A percentile compares a stretch with the other conserved stretches of the same genome.
These are phyloP conservation scores for Drosophila sp. DNA, from an alignment of 1,140 invertebrate genomes.

Conservation along the genomic window DNA sequence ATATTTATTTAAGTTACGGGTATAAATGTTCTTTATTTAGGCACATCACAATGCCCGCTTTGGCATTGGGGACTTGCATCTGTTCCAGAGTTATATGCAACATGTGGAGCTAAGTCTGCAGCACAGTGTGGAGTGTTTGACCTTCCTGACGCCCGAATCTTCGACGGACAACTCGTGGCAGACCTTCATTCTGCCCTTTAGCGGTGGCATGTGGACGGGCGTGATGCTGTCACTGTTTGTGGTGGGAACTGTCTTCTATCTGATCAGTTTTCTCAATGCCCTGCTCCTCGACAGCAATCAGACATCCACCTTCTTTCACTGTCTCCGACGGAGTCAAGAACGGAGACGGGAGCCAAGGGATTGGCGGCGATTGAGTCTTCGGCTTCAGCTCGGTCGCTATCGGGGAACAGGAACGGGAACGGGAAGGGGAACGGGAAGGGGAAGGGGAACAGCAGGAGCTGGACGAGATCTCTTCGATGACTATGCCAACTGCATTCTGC, in stretches of 20 bases:
- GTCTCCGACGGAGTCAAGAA: slow-evolving; percentile 20
- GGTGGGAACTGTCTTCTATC: slow-evolving; percentile 72
- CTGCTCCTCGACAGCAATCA: slow-evolving; percentile 21
- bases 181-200: slow-evolving; percentile 92
- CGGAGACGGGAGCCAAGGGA: neutral
- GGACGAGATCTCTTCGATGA: slow-evolving; percentile 88
- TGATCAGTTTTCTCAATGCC: slow-evolving; percentile 73
- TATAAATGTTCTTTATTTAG: too few species aligned
- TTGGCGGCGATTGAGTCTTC: slow-evolving; percentile 57
- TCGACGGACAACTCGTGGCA: slow-evolving; percentile 92
- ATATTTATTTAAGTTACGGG: too few species aligned
- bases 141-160: slow-evolving; percentile 92
- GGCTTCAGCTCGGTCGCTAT: slow-evolving; percentile 53
- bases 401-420: too few species aligned
- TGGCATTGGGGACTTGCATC: slow-evolving; percentile 91
- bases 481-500: slow-evolving; percentile 89
- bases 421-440: too few species aligned
- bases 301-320: slow-evolving; percentile 46
- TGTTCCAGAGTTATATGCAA: slow-evolving; percentile 88
- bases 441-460: neutral
- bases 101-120: slow-evolving; percentile 91
- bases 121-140: slow-evolving; percentile 92
- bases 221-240: slow-evolving; percentile 74
- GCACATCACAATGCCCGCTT: slow-evolving; percentile 88
- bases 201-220: slow-evolving; percentile 75